A percentile compares a stretch with the other conserved stretches of the same genome.
Evolutionary conservation across 2,888 invertebrate species (phyloP).

Genomic region (Onthophagus sagittarius): DNA sequence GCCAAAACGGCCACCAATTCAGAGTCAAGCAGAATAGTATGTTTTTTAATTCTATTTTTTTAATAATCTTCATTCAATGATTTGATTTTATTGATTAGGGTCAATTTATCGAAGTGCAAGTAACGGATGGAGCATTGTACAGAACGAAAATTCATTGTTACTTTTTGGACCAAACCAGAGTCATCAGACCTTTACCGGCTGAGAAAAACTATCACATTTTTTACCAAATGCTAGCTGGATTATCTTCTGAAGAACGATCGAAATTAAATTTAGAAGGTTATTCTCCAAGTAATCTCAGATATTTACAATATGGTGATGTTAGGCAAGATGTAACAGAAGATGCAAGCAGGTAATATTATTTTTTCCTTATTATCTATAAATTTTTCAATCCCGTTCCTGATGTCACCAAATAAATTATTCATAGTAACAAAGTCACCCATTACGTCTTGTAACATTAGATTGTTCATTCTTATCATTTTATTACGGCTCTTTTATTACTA

Average conservation of each 20-base stretch:
- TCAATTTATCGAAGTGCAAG: conserved; percentile 94
- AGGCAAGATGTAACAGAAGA: conserved; percentile 71
- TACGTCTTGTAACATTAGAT: no score
- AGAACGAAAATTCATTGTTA: conserved; percentile 95
- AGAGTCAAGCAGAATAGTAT: conserved; percentile 89
- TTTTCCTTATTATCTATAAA: not conserved
- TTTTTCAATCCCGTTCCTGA: not conserved
- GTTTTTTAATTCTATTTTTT: no score
- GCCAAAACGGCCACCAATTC: conserved; percentile 88
- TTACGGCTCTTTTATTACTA: no score
- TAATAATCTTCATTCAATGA: no score
- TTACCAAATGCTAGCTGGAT: conserved; percentile 91
- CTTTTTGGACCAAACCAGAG: conserved; percentile 90
- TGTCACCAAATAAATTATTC: no score
- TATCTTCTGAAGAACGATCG: conserved; percentile 78
- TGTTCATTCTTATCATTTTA: no score
- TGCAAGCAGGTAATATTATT: conserved; percentile 49
- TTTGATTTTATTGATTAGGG: no score
- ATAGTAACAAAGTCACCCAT: no score
- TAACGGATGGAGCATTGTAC: conserved; percentile 90
- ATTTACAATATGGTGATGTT: conserved; percentile 72
- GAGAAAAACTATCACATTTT: conserved; percentile 97
- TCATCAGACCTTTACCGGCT: conserved; percentile 77
- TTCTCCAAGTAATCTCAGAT: conserved; percentile 74
- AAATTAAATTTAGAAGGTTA: conserved; percentile 87